Evolutionary conservation across 2,113 vertebrate genomes (phyloP).

Genomic region (Onychostoma macrolepis): DNA sequence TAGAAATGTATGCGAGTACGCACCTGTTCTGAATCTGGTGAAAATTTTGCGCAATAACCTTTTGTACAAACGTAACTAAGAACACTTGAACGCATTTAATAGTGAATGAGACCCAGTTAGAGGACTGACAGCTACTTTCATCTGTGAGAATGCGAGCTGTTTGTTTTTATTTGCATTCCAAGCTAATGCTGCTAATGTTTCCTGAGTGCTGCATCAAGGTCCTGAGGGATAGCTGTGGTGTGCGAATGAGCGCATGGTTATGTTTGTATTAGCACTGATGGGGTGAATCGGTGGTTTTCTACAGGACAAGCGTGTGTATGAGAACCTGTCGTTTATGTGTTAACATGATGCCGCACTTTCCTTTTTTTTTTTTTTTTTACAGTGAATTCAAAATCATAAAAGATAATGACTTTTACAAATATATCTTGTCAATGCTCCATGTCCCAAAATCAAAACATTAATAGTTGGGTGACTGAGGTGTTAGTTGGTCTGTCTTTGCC

Average conservation of each 20-base stretch:
- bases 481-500: not conserved
- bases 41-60: conserved; percentile 5
- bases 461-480: not conserved
- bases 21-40: conserved; percentile 21
- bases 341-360: not conserved
- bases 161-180: conserved; percentile 77
- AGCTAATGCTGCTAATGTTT: conserved; percentile 73
- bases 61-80: not conserved
- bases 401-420: not conserved
- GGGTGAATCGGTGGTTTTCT: not conserved
- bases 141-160: conserved; percentile 60
- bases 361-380: not conserved
- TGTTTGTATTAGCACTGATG: conserved; percentile 38
- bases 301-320: conserved; percentile 44
- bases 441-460: too few relatives aligned
- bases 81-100: conserved; percentile 51
- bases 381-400: not conserved
- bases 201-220: conserved; percentile 62
- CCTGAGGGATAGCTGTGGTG: conserved; percentile 43
- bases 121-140: conserved; percentile 13
- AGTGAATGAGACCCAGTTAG: conserved; percentile 29
- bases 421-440: not conserved
- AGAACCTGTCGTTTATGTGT: conserved; percentile 25
- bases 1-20: not conserved
- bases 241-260: conserved; percentile 48